A percentile compares a stretch with the other conserved stretches of the same genome.
Evolutionary conservation across 2,888 invertebrate genomes (phyloP).

Genomic region (Melipona bicolor): DNA sequence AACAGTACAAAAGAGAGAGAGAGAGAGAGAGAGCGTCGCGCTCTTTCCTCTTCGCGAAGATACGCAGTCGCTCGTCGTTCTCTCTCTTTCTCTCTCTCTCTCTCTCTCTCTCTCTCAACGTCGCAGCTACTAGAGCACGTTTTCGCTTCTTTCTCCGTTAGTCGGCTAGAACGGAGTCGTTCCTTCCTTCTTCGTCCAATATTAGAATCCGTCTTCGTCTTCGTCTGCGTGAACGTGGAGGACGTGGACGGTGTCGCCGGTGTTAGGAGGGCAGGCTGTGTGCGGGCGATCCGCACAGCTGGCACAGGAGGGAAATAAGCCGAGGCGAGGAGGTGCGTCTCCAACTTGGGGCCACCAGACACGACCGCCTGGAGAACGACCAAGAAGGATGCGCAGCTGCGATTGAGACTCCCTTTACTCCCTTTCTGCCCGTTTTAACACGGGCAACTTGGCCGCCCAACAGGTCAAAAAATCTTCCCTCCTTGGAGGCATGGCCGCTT

Average conservation of each 20-base stretch:
- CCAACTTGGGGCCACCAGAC: constrained; percentile 64
- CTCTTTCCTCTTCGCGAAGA: no score
- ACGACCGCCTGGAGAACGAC: constrained; percentile 70
- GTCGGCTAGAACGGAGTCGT: constrained; percentile 35
- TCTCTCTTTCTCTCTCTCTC: constrained; percentile 19
- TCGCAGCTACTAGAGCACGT: constrained; percentile 47
- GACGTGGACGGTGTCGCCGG: constrained; percentile 13
- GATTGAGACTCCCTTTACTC: constrained; percentile 22
- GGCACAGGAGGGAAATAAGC: constrained; percentile 73
- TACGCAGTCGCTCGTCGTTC: background rate
- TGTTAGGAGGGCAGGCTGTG: constrained; percentile 48
- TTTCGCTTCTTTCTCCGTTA: constrained; percentile 33
- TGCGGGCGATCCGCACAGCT: constrained; percentile 70
- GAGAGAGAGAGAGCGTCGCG: constrained; percentile 6
- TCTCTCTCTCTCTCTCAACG: constrained; percentile 29
- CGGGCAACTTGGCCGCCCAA: constrained; percentile 28
- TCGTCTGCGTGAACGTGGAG: background rate
- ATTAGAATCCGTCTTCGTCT: constrained; percentile 26
- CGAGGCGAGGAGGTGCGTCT: constrained; percentile 57
- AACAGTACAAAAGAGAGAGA: constrained; percentile 19
- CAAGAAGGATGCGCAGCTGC: constrained; percentile 72
- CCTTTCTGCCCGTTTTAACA: constrained; percentile 38
- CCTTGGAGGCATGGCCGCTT: constrained; percentile 18
- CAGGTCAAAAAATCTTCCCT: constrained; percentile 62
- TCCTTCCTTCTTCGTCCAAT: constrained; percentile 8